Base-by-base conservation (phyloP, 2,888 invertebrate genomes). In the Phasia obesa region DNA sequence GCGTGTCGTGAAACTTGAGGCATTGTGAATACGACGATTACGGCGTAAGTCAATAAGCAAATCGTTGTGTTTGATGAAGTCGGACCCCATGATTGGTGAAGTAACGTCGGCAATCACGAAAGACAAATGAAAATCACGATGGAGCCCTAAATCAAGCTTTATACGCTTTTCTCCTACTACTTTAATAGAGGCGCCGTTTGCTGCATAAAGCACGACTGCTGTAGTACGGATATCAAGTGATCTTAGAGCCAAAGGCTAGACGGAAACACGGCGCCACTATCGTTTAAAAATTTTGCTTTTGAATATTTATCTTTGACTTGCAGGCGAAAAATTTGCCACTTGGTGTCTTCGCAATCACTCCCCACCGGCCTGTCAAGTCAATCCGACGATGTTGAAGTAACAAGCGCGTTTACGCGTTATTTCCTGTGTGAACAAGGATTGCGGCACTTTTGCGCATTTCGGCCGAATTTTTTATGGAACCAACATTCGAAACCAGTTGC, bases 371-470 rank as follows among this genome's bases (percentile, higher is more conserved):
- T 55, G 2, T 44, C 17, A 15, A 62, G 27, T 27, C 27, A 27
- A 27, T 27, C 6, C 4, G 3, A 27, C 27, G 27, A 27, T 27
- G 3, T 27, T 27, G 27, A 27, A 27, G 27, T 27, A 6, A 27
- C 6, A 27, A 27, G 27, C 6, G 27, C 27, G 59, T 44, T 44
- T 4, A 62, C 44, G 3, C 31, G 23, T 2, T 47, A 64, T 23
- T 55, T 19, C 6, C 6, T 27, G 27, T 27, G 27, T 27, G 4
- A 6, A 6, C 27, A 27, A 4, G 27, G 27, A 27, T 6, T 65
- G 60, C 69, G 60, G 15, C 76, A 76, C 49, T 76, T 76, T 23
- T 53, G 49, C 15, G 77, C 69, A 4, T 35, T 51, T 7, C 25
- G n/a, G 19, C 19, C 51, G 13, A 47, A 65, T 35, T 65, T 49